phyloP scores from a whole-genome alignment of 2,797 vertebrate species.

The Eurystomus glaucurus region DNA sequence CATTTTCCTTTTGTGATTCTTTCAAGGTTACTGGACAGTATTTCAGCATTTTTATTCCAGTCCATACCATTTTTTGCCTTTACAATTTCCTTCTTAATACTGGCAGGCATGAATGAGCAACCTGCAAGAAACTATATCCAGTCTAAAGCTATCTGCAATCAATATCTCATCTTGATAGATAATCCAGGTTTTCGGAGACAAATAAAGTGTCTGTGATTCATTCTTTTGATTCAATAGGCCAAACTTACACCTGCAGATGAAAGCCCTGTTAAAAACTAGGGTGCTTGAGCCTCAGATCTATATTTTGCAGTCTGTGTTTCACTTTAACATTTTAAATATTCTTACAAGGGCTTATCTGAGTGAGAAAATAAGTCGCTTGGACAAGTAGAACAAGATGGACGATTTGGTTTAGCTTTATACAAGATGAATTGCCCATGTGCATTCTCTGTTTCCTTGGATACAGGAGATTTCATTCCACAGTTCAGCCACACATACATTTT shows the following conservation, averaged over 20 bases:
- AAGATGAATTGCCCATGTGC: background rate
- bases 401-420: constrained; percentile 12
- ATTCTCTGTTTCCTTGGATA: constrained; percentile 60
- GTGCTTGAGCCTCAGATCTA: background rate
- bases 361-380: background rate
- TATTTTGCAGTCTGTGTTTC: background rate
- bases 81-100: background rate
- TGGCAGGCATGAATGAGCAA: background rate
- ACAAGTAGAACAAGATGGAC: background rate
- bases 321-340: background rate
- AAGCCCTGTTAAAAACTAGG: background rate
- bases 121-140: background rate
- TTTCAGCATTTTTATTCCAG: background rate
- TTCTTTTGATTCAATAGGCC: background rate
- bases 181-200: background rate
- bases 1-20: background rate
- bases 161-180: background rate
- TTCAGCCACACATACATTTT: background rate
- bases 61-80: background rate
- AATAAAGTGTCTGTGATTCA: background rate
- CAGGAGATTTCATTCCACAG: background rate
- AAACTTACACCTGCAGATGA: background rate
- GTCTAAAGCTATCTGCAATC: background rate
- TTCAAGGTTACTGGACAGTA: background rate
- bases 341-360: background rate